Conservation (phyloP, 2,113 vertebrate genomes). For the Ramphastos sulfuratus region DNA sequence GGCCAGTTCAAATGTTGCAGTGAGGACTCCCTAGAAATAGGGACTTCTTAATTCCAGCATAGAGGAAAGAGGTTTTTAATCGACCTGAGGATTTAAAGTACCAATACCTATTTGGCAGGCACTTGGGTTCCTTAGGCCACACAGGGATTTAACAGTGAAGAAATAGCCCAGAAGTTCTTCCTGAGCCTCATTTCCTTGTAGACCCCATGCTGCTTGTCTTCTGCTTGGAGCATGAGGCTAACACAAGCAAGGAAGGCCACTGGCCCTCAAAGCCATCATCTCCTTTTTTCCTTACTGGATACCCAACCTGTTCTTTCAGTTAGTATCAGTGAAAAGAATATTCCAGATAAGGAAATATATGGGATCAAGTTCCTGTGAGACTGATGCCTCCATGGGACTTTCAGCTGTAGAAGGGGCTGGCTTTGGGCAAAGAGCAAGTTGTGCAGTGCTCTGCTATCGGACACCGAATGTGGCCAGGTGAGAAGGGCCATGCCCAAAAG, state of each 20-base stretch:
- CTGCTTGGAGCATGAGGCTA: neutral
- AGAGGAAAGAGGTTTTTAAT: neutral
- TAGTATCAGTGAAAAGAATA: neutral
- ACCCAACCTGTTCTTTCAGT: neutral
- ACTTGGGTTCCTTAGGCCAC: neutral
- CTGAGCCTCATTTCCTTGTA: neutral
- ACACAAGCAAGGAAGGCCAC: neutral
- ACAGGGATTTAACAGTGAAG: neutral
- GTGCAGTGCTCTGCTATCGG: neutral
- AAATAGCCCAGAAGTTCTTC: neutral
- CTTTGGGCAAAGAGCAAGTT: neutral
- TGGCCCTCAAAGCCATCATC: neutral
- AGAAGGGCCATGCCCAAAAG: neutral
- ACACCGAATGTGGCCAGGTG: neutral
- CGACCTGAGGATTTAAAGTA: neutral
- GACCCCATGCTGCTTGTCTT: neutral
- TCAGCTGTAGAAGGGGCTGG: neutral
- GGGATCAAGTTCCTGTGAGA: neutral
- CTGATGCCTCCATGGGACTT: neutral
- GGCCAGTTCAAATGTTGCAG: neutral
- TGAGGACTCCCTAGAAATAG: neutral
- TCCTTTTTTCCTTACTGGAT: neutral
- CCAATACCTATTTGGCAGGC: neutral
- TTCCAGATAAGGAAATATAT: neutral
- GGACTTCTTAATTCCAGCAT: neutral